Conservation (phyloP, 2,888 invertebrate genomes). For the Graphium colonna region DNA sequence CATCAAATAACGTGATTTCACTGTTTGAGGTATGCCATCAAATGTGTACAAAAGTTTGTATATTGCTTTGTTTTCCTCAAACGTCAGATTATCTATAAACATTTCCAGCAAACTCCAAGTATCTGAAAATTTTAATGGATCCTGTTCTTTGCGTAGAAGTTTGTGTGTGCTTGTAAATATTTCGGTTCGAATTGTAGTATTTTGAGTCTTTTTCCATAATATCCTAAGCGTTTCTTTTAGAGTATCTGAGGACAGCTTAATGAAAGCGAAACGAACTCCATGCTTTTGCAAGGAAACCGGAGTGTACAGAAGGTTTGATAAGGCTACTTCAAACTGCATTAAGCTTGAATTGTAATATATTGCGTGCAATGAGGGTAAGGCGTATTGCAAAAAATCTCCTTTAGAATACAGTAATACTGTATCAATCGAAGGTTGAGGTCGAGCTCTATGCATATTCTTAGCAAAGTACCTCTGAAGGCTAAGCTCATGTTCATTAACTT, state of each 20-base stretch:
- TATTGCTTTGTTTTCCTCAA: conserved; percentile 50
- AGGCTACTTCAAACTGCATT: conserved; percentile 35
- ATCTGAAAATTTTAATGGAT: conserved; percentile 34
- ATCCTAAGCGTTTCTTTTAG: conserved; percentile 42
- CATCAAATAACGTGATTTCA: conserved; percentile 44
- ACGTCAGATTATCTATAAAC: conserved; percentile 51
- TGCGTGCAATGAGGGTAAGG: conserved; percentile 53
- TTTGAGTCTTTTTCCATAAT: conserved; percentile 50
- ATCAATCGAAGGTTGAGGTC: conserved; percentile 53
- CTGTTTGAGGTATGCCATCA: conserved; percentile 36
- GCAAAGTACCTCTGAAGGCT: conserved; percentile 52
- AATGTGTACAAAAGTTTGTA: conserved; percentile 43
- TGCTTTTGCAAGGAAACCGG: conserved; percentile 62
- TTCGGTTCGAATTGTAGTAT: conserved; percentile 51
- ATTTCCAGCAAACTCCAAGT: conserved; percentile 47
- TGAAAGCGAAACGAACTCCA: conserved; percentile 50
- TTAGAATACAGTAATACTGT: conserved; percentile 50
- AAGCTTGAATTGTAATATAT: conserved; percentile 51
- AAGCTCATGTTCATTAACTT: conserved; percentile 44
- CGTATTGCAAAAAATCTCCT: conserved; percentile 58
- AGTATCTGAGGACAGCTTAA: conserved; percentile 41
- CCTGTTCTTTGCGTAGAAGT: conserved; percentile 45
- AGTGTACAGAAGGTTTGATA: conserved; percentile 44
- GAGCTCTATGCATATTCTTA: conserved; percentile 56
- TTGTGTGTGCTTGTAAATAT: conserved; percentile 49